Base-by-base conservation (phyloP, 2,113 vertebrate species). In the Marmota flaviventris region DNA sequence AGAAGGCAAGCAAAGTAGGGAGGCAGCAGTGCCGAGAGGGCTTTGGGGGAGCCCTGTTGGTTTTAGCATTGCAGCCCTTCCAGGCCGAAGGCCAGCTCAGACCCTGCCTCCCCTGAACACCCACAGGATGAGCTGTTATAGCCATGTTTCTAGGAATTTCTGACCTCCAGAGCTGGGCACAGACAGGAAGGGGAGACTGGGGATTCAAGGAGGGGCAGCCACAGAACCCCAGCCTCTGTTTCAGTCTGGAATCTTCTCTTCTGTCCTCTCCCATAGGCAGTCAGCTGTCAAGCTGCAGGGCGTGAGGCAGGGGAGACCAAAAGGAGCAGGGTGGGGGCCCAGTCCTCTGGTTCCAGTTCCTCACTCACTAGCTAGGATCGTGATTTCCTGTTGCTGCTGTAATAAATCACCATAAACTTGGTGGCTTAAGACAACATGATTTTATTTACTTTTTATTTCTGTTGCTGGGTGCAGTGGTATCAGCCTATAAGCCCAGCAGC, bases 21-120 rank as follows among this genome's bases (percentile, higher is more conserved):
- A n/a, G 10, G 61, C 73, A 76, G 91, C 39, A 25, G 17, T 4
- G 32, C 17, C 12, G 25, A 0, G 0, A 6, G 22, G 16, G 18
- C 76, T 45, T 77, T 53, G 20, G 37, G 17, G 32, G 83, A 7
- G n/a, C 22, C 13, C 0, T 2, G 2, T 65, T 5, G 1, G 67
- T 69, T 42, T 63, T 25, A 34, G 37, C 37, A 1, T 8, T 16
- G 2, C 3, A 17, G 51, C 39, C 56, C 29, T 63, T 37, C 37
- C 48, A 91, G 20, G 32, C 39, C 65, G 13, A 51, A 93, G 11
- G 53, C 75, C 37, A 82, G 51, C 42, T 51, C 85, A 4, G 6
- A 22, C 42, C 10, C 32, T 42, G 18, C n/a, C 84, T 53, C 5
- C 3, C 61, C 24, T 16, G 27, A 84, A 42, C 11, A 9, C 13